These are phyloP conservation scores for Aptenodytes patagonicus DNA, from an alignment of 2,113 vertebrate species.

Conservation along the genomic window DNA sequence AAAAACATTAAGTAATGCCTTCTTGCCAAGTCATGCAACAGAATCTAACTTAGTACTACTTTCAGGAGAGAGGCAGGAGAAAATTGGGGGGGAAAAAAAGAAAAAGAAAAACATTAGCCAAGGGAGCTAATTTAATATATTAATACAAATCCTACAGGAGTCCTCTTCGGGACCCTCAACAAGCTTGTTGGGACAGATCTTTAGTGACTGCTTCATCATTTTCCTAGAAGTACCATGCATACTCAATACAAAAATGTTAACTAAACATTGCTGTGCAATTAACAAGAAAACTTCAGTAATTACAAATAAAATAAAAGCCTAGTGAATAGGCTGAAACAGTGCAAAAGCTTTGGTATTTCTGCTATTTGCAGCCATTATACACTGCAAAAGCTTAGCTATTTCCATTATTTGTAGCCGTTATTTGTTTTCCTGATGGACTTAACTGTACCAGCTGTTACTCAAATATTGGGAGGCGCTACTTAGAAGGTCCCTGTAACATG, in stretches of 20 bases:
- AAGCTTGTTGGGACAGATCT: neutral
- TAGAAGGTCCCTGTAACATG: neutral
- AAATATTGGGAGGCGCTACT: neutral
- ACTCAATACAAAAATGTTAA: neutral
- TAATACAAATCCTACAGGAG: neutral
- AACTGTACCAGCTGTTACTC: neutral
- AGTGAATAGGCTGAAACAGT: neutral
- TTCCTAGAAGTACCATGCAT: neutral
- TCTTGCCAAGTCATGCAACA: neutral
- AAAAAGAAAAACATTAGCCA: neutral
- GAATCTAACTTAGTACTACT: neutral
- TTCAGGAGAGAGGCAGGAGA: neutral
- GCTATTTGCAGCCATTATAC: neutral
- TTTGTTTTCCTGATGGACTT: neutral
- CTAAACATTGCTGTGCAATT: neutral
- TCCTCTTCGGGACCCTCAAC: neutral
- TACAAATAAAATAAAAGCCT: neutral
- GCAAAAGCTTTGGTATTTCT: neutral
- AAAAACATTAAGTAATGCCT: neutral
- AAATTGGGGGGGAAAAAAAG: accelerated
- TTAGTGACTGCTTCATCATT: neutral
- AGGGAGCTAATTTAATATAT: neutral
- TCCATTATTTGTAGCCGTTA: neutral
- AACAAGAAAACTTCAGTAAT: neutral
- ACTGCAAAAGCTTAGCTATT: neutral